Evolutionary conservation across 2,888 invertebrate species (phyloP), one percentile per base, ranked within the genome.

Genomic region (Arge pagana): DNA sequence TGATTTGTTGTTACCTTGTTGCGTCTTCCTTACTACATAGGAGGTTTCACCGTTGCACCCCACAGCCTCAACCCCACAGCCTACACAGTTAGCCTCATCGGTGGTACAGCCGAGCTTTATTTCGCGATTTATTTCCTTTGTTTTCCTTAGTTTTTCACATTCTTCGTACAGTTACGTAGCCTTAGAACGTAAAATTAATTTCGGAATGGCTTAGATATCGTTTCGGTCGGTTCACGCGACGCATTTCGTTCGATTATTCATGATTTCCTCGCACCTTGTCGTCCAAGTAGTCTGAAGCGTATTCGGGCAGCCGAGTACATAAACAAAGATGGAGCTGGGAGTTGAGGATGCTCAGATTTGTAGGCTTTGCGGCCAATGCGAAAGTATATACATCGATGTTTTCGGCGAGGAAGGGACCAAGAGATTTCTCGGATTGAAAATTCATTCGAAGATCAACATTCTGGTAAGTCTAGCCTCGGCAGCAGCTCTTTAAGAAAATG

Each of bases 361-460:
- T 63, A 65, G 76, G 50, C 65, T 76, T 4, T 76, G 76, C 55
- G 75, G 75, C 23, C 69, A 74, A 45, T 64, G 59, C 21, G 72
- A 71, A 30, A 71, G 64, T 31, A 68, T 74, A 36, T 74, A 65
- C 51, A 74, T 76, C 48, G 71, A 76, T 28, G 68, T 76, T 15
- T 75, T 76, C 40, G 71, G 74, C 15, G 74, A 73, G 19, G 75
- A 76, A 28, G 75, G 76, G 5, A 61, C 65, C 3, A 72, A 66
- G 30, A 61, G 76, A 28, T 67, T 65, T 18, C 63, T 76, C 33
- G 69, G 71, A n/a, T 52, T 66, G 23, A 76, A 75, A 48, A 75
- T 76, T 13, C 68, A 70, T 11, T 58, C 67, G 33, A 74, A 69
- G 64, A 70, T 76, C 58, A 73, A 74, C 64, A 74, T 76, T 60